Evolutionary conservation across 2,113 vertebrate species (phyloP), one percentile per base, ranked within the genome.

Genomic region (Triplophysa rosa): DNA sequence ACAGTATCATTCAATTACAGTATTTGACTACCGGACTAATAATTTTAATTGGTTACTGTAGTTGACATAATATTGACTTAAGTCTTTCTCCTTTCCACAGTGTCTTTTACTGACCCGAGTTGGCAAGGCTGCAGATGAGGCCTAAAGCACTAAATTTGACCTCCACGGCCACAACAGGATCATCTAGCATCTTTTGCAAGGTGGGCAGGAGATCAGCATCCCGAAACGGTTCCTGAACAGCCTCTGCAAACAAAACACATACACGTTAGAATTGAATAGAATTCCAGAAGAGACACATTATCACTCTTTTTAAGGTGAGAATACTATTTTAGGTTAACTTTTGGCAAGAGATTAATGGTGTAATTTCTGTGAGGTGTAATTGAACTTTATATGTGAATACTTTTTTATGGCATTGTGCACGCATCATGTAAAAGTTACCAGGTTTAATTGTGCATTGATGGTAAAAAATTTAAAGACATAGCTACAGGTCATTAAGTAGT

Each of bases 131-230:
- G 90, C 94, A 94, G 87, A 96, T 79, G 73, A 96, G 94, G 24
- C 92, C 89, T 78, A 96, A 85, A 72, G 94, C 90, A 59, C 93
- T 95, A 81, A 93, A 94, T 89, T 95, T 95, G 90, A 96, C 94
- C 74, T 97, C 95, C 1, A 94, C 91, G 0, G 92, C 93, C 40
- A 93, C 93, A 0, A 87, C 89, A 4, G 93, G 93, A 70, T 95
- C 94, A 64, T 88, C 93, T 77, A 97, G 83, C 88, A 95, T 92
- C 79, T 90, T 92, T 81, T 95, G 92, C 76, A 96, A 87, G 54
- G 86, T 92, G 69, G 90, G 86, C 59, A 96, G 78, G 21, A 95
- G 87, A 80, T 92, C 89, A 0, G 90, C 88, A 70, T 93, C 93
- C 64, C 85, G 87, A 67, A 95, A 94, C 0, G 88, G 78, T 58